Evolutionary conservation across 2,888 invertebrate species (phyloP).

Genomic region (Drosophila tanythrix): DNA sequence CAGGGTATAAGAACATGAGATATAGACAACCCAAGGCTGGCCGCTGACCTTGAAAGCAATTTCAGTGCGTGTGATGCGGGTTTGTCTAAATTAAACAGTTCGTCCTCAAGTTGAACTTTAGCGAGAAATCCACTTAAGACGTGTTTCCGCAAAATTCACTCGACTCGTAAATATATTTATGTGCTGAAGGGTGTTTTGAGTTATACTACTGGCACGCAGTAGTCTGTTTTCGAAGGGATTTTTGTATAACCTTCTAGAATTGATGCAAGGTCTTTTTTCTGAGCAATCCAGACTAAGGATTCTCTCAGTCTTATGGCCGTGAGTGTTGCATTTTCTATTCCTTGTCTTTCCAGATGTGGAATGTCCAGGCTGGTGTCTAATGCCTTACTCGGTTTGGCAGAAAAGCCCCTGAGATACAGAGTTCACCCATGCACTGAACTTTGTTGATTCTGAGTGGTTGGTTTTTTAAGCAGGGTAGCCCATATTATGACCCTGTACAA

Average conservation of each 20-base stretch:
- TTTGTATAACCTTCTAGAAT: not conserved
- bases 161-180: not conserved
- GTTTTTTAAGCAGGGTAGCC: not conserved
- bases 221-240: not conserved
- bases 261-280: not conserved
- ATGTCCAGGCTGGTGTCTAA: not conserved
- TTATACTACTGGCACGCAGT: not conserved
- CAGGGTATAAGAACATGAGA: not conserved
- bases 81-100: not conserved
- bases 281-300: not conserved
- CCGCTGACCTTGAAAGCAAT: constrained; percentile 9
- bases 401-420: not conserved
- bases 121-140: not conserved
- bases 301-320: not conserved
- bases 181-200: not conserved
- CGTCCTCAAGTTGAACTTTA: not conserved
- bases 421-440: not conserved
- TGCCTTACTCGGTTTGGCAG: not conserved
- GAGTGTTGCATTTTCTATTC: not conserved
- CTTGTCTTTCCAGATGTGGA: not conserved
- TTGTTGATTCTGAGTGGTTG: not conserved
- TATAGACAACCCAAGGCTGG: not conserved
- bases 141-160: not conserved
- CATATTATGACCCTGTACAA: not conserved
- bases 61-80: not conserved